These are phyloP conservation scores for Noctua janthina DNA, from an alignment of 2,888 invertebrate species.

Conservation along the genomic window DNA sequence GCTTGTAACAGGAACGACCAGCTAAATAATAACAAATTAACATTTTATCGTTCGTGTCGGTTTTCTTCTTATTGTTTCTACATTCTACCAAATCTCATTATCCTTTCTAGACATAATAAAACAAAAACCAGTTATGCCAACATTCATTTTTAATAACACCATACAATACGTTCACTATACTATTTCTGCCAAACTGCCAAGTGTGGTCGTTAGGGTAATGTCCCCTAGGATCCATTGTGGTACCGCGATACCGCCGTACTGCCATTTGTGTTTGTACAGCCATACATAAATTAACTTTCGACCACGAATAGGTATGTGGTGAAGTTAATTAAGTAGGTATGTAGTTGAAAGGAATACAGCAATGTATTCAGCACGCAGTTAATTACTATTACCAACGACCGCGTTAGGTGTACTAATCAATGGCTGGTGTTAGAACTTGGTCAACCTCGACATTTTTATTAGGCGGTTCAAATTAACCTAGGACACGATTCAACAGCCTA, in stretches of 20 bases:
- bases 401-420: constrained; percentile 19
- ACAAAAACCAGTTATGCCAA: constrained; percentile 8
- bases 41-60: neutral
- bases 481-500: neutral
- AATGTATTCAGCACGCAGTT: constrained; percentile 35
- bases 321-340: constrained; percentile 49
- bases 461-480: neutral
- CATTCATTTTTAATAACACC: constrained; percentile 17
- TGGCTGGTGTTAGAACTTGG: constrained; percentile 11
- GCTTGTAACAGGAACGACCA: constrained; percentile 11
- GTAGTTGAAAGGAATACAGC: constrained; percentile 35
- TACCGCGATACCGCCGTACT: constrained; percentile 10
- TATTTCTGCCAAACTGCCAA: constrained; percentile 6
- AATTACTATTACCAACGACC: constrained; percentile 27
- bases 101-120: neutral
- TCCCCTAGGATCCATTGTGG: constrained; percentile 51
- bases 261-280: constrained; percentile 25
- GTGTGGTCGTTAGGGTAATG: constrained; percentile 38
- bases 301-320: constrained; percentile 33
- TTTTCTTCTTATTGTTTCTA: neutral
- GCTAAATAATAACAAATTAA: constrained; percentile 7
- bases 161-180: constrained; percentile 14
- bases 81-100: neutral
- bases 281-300: constrained; percentile 55
- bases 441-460: constrained; percentile 9